These are phyloP conservation scores for Ditylenchus dipsaci DNA, from an alignment of 1,140 invertebrate genomes.

Conservation along the genomic window DNA sequence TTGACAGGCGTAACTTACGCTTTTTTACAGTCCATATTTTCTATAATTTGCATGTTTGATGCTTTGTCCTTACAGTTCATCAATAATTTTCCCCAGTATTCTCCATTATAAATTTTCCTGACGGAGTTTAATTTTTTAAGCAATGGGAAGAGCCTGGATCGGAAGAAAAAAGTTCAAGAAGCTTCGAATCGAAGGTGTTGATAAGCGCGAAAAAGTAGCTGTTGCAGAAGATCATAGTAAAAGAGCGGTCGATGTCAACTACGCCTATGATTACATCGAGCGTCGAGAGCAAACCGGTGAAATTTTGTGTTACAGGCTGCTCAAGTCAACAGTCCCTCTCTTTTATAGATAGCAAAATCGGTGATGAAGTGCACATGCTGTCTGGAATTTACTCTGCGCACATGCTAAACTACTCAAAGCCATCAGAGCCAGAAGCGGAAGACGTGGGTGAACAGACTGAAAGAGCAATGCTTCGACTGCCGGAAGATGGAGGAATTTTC, in stretches of 20 bases:
- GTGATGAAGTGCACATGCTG: constrained; percentile 3
- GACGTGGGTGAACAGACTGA: constrained; percentile 6
- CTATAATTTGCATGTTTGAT: too few relatives aligned
- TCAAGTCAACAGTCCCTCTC: too few relatives aligned
- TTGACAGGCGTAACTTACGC: too few relatives aligned
- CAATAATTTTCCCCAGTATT: too few relatives aligned
- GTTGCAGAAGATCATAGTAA: not conserved
- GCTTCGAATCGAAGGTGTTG: too few relatives aligned
- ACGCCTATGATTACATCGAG: constrained; percentile 21
- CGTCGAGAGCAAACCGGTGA: constrained; percentile 18
- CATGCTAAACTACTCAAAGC: constrained; percentile 15
- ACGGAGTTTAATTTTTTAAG: too few relatives aligned
- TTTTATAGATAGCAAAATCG: constrained; percentile 12
- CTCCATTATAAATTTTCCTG: too few relatives aligned
- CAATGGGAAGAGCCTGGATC: too few relatives aligned
- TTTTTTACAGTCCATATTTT: too few relatives aligned
- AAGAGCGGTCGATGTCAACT: not conserved
- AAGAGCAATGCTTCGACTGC: constrained; percentile 13
- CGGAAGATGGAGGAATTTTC: constrained; percentile 27
- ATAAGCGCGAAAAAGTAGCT: too few relatives aligned
- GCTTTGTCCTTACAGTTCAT: too few relatives aligned
- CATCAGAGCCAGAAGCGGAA: constrained; percentile 4
- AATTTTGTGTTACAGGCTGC: not conserved
- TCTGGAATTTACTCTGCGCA: constrained; percentile 16
- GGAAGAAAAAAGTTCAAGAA: too few relatives aligned